phyloP scores from a whole-genome alignment of 2,888 invertebrate genomes.

The Drosophila quasianomalipes region DNA sequence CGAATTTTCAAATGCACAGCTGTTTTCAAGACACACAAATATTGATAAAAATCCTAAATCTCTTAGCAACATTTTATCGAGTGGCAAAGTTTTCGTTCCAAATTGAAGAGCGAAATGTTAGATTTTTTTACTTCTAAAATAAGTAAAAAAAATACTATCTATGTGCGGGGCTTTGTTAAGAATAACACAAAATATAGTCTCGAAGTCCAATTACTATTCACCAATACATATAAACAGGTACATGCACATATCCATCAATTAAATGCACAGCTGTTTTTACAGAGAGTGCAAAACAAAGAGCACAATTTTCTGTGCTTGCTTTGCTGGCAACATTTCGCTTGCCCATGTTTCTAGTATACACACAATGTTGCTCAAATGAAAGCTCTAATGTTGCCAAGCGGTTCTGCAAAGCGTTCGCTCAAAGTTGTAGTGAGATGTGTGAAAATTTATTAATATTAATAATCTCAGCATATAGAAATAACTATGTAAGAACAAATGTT shows the following conservation, averaged over 20 bases:
- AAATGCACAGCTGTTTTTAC: conserved; percentile 44
- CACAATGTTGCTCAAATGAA: conserved; percentile 30
- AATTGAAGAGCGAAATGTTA: neutral
- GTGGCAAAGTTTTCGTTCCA: neutral
- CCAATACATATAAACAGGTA: neutral
- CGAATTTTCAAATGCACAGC: conserved; percentile 37
- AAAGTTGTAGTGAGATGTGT: neutral
- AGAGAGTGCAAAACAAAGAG: conserved; percentile 1
- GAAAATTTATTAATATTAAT: neutral
- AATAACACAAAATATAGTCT: neutral
- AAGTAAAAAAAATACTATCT: neutral
- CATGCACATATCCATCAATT: conserved; percentile 15
- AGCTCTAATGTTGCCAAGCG: neutral
- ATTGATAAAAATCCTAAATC: neutral
- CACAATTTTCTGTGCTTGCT: neutral
- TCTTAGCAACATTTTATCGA: neutral
- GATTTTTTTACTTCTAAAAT: neutral
- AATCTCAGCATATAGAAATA: neutral
- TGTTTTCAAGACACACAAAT: conserved; percentile 27
- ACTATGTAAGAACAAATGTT: neutral
- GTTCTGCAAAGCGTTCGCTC: neutral
- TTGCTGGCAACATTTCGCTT: conserved; percentile 28
- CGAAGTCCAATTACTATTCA: neutral
- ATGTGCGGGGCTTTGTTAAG: neutral
- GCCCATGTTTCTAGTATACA: conserved; percentile 19